Evolutionary conservation across 1,140 invertebrate species (phyloP).

Genomic region (Diploscapter pachys): DNA sequence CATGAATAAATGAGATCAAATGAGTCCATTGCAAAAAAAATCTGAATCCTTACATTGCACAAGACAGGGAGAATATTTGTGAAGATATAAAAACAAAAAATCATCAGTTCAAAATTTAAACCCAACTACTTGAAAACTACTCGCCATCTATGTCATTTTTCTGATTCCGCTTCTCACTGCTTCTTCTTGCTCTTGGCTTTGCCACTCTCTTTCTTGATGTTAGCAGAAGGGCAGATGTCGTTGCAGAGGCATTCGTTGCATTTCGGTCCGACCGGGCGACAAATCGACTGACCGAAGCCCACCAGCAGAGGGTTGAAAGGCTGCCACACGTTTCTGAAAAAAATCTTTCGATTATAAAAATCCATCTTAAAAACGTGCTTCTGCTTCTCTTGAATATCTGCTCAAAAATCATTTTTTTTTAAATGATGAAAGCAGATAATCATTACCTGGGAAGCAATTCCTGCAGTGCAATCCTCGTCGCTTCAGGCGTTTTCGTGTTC

Average conservation of each 20-base stretch:
- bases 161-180: too few species aligned
- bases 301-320: slow-evolving; percentile 88
- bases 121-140: too few species aligned
- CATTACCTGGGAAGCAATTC: slow-evolving; percentile 75
- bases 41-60: too few species aligned
- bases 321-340: slow-evolving; percentile 72
- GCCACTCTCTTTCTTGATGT: slow-evolving; percentile 42
- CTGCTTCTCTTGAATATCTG: not conserved
- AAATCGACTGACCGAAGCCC: slow-evolving; percentile 91
- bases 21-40: too few species aligned
- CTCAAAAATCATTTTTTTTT: not conserved
- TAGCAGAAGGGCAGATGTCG: slow-evolving; percentile 73
- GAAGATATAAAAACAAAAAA: too few species aligned
- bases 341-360: not conserved
- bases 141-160: too few species aligned
- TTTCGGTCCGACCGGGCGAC: slow-evolving; percentile 75
- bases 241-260: slow-evolving; percentile 79
- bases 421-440: not conserved
- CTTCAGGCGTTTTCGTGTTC: slow-evolving; percentile 75
- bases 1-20: too few species aligned
- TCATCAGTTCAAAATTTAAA: too few species aligned
- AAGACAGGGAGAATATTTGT: too few species aligned
- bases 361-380: not conserved
- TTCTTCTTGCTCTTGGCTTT: too few species aligned
- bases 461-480: slow-evolving; percentile 79